Percentiles rank a stretch among this genome's conserved stretches.
Conservation (phyloP, 2,888 invertebrate genomes). For the Pedicia rivosa region DNA sequence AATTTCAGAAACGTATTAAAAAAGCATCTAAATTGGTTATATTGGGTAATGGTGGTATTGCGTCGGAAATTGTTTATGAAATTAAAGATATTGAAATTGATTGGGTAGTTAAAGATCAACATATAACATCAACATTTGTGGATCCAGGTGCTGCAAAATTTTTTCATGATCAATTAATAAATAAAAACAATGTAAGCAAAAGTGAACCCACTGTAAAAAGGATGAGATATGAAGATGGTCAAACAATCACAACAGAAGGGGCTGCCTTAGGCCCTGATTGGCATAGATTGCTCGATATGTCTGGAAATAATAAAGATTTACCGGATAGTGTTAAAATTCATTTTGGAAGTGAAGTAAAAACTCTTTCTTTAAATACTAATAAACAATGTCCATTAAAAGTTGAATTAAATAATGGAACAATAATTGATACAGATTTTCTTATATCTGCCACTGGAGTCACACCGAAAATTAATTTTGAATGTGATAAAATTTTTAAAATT, state of each 20-base stretch:
- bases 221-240: slow-evolving; percentile 45
- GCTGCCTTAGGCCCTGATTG: slow-evolving; percentile 97
- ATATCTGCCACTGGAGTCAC: slow-evolving; percentile 91
- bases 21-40: slow-evolving; percentile 58
- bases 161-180: slow-evolving; percentile 37
- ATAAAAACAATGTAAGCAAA: neutral
- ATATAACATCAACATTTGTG: slow-evolving; percentile 86
- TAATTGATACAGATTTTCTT: slow-evolving; percentile 71
- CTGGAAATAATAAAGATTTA: slow-evolving; percentile 29
- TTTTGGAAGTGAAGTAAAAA: slow-evolving; percentile 38
- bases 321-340: slow-evolving; percentile 38
- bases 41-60: slow-evolving; percentile 97
- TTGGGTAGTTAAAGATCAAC: slow-evolving; percentile 88
- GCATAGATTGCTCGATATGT: slow-evolving; percentile 54
- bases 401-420: slow-evolving; percentile 55
- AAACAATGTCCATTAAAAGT: slow-evolving; percentile 53
- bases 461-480: slow-evolving; percentile 44
- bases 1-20: slow-evolving; percentile 53
- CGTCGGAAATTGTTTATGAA: slow-evolving; percentile 88
- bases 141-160: slow-evolving; percentile 94
- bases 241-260: slow-evolving; percentile 40
- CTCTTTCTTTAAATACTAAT: slow-evolving; percentile 12
- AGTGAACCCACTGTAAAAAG: slow-evolving; percentile 35
- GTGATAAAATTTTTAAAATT: slow-evolving; percentile 34
- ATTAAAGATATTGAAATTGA: slow-evolving; percentile 68